Percentiles rank a stretch among this genome's conserved stretches.
These are phyloP conservation scores for Trogon melanurus DNA, from an alignment of 2,113 vertebrate species.

Conservation along the genomic window DNA sequence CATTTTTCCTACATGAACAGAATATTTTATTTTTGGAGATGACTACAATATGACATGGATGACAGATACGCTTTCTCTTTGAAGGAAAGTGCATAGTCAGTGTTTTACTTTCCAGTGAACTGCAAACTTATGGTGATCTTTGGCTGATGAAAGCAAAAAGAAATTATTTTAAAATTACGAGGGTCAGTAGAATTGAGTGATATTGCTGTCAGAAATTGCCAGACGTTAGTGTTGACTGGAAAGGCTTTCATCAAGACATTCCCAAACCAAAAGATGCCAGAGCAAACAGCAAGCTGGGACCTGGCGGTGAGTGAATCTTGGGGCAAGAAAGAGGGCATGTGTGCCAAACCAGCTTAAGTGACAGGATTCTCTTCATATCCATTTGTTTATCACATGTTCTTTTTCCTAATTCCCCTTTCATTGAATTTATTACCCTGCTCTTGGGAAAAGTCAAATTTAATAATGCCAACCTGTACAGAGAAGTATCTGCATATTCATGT, in stretches of 20 bases:
- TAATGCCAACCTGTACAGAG: conserved; percentile 43
- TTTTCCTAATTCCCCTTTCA: conserved; percentile 44
- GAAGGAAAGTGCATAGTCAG: conserved; percentile 17
- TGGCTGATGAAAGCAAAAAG: conserved; percentile 26
- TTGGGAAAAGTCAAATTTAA: conserved; percentile 63
- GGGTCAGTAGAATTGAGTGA: neutral
- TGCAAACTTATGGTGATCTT: neutral
- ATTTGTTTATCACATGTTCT: conserved; percentile 53
- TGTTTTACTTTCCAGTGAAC: conserved; percentile 10
- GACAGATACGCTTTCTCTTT: conserved; percentile 1
- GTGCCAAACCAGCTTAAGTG: conserved; percentile 8
- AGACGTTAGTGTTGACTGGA: neutral
- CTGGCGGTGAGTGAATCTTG: neutral
- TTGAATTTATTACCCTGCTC: conserved; percentile 55
- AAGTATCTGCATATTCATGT: conserved; percentile 66
- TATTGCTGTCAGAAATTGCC: neutral
- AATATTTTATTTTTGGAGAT: conserved; percentile 24
- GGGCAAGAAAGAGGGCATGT: neutral
- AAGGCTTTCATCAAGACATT: neutral
- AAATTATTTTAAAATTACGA: neutral
- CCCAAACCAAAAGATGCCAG: neutral
- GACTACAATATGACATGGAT: neutral
- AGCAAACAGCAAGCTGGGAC: neutral
- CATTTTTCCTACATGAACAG: conserved; percentile 21
- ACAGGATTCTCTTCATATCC: neutral